Base-by-base conservation (phyloP, 2,113 vertebrate species). In the Amphilophus citrinellus region DNA sequence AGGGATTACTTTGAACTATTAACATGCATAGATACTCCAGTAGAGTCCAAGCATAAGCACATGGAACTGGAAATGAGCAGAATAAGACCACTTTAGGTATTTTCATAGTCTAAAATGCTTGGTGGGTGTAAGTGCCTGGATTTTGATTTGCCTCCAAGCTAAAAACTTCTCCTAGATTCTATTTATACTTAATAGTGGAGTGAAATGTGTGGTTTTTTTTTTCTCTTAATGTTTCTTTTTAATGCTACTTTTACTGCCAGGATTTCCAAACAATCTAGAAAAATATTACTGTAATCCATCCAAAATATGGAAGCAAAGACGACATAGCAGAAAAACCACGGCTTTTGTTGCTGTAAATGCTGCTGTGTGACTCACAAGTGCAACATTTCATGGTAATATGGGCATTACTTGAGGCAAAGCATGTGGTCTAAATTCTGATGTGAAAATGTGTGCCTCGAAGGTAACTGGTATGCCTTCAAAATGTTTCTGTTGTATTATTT, bases 381-480 rank as follows among this genome's bases (percentile, higher is more conserved):
- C 50, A 53, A 53, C 15, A 53, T 53, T 66, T 85, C 44, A 50
- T 37, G 56, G 37, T 53, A n/a, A 24, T 50, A 56, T 10, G 59
- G 66, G 44, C 44, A 42, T 47, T 35, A 50, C 68, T 85, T 10
- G 17, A 66, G 83, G 50, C 62, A 68, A 75, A 78, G 18, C 83
- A 85, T 78, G 78, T 47, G 63, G 86, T 84, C 24, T 39, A 30
- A 63, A 2, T 9, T 63, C 80, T 44, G 66, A 24, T 59, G 13
- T 47, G 37, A 14, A 17, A 4, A 60, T 50, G 13, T 44, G 35
- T 35, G 11, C 20, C 22, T 68, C 4, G 62, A 68, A 75, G 13
- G 71, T 17, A 10, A 60, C 17, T 57, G 27, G 2, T n/a, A 37
- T 37, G 76, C 82, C 44, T 73, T 27, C 6, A 56, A 18, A 83